Evolutionary conservation across 2,113 vertebrate species (phyloP).

Genomic region (Spizaetus ornatus): DNA sequence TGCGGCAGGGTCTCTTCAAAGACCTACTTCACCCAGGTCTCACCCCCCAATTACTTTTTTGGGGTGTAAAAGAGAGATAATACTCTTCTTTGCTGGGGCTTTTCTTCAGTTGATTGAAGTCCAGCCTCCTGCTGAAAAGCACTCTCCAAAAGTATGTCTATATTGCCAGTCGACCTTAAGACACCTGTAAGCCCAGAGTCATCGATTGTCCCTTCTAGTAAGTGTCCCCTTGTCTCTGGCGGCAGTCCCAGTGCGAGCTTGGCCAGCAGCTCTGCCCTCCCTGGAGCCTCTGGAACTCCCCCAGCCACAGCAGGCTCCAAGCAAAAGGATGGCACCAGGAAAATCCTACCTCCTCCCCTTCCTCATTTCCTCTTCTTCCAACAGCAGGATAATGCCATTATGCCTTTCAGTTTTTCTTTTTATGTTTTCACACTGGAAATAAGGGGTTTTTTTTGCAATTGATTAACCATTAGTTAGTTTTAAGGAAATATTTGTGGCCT

Average conservation of each 20-base stretch:
- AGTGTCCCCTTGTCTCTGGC: background rate
- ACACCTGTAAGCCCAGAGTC: background rate
- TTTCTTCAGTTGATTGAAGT: background rate
- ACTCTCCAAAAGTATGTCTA: background rate
- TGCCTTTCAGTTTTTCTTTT: background rate
- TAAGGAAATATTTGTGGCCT: background rate
- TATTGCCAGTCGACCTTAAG: background rate
- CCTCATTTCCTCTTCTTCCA: background rate
- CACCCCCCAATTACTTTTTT: background rate
- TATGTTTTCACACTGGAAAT: background rate
- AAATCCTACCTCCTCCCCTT: background rate
- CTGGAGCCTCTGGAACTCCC: background rate
- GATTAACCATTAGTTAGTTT: background rate
- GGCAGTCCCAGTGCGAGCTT: background rate
- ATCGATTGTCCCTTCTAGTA: background rate
- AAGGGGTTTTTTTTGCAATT: accelerated
- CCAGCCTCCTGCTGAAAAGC: background rate
- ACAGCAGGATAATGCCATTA: background rate
- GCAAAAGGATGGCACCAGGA: background rate
- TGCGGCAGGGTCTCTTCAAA: background rate
- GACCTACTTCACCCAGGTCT: background rate
- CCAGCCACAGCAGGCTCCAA: background rate
- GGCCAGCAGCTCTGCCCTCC: background rate
- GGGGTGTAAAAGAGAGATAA: background rate
- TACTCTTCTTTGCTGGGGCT: background rate